Evolutionary conservation across 2,888 invertebrate genomes (phyloP).

Genomic region (Eupithecia inturbata): DNA sequence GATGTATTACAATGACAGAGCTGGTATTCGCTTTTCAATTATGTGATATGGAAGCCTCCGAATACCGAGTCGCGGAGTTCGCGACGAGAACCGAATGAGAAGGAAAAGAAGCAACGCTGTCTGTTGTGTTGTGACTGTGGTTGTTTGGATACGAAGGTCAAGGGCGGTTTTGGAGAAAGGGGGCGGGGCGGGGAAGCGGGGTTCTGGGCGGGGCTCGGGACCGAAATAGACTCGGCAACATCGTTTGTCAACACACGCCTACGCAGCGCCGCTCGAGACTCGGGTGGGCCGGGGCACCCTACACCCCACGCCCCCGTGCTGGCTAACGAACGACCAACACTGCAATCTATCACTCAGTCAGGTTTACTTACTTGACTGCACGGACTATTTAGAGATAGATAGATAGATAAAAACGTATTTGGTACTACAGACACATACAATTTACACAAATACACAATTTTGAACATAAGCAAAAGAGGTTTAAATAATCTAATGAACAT

Average conservation of each 20-base stretch:
- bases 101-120: conserved; percentile 56
- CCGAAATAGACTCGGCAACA: conserved; percentile 75
- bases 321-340: neutral
- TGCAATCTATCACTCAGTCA: neutral
- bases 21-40: neutral
- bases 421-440: too few relatives aligned
- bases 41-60: neutral
- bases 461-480: too few relatives aligned
- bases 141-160: conserved; percentile 83
- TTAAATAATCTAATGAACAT: too few relatives aligned
- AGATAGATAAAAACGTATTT: too few relatives aligned
- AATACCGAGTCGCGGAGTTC: neutral
- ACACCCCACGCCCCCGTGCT: conserved; percentile 3
- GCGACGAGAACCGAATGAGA: neutral
- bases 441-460: too few relatives aligned
- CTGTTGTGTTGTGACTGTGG: conserved; percentile 80
- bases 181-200: conserved; percentile 46
- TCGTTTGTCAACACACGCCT: conserved; percentile 83
- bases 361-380: neutral
- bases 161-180: conserved; percentile 65
- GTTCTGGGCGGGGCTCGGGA: conserved; percentile 62
- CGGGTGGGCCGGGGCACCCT: conserved; percentile 44
- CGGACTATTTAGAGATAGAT: too few relatives aligned
- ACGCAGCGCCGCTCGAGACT: conserved; percentile 60
- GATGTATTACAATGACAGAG: conserved; percentile 3